phyloP scores from a whole-genome alignment of 2,113 vertebrate genomes.

The Tichodroma muraria region DNA sequence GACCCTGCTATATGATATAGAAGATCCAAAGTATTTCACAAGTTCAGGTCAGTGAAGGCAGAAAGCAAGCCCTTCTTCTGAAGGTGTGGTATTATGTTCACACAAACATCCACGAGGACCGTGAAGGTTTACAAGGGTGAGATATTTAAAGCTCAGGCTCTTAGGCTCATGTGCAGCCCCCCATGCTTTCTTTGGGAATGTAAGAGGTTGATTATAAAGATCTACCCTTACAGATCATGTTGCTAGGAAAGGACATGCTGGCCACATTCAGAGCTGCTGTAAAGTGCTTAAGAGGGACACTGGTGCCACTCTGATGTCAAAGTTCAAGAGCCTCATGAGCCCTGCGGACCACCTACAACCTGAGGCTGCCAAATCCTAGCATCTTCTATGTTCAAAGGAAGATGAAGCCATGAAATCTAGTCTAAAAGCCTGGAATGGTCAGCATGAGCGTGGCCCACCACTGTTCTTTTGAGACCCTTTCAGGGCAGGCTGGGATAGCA shows the following conservation, averaged over 20 bases:
- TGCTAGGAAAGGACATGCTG: neutral
- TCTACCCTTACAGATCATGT: neutral
- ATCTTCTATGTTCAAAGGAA: neutral
- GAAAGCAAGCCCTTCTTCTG: slow-evolving; percentile 1
- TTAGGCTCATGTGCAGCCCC: neutral
- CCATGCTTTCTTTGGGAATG: neutral
- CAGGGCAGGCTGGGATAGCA: neutral
- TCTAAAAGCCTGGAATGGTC: neutral
- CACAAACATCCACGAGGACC: neutral
- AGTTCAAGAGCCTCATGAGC: neutral
- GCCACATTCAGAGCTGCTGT: neutral
- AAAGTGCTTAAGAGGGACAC: neutral
- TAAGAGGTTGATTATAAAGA: neutral
- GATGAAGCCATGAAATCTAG: neutral
- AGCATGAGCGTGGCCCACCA: neutral
- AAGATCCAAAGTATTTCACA: slow-evolving; percentile 1
- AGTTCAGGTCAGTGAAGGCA: neutral
- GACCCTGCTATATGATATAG: slow-evolving; percentile 21
- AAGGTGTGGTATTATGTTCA: neutral
- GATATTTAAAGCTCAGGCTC: neutral
- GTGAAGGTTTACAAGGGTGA: neutral
- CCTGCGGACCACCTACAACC: neutral
- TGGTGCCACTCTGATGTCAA: neutral
- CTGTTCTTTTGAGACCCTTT: neutral
- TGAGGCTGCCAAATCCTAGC: neutral